Conservation (phyloP, 2,888 invertebrate genomes). For the Drosophila incognita region DNA sequence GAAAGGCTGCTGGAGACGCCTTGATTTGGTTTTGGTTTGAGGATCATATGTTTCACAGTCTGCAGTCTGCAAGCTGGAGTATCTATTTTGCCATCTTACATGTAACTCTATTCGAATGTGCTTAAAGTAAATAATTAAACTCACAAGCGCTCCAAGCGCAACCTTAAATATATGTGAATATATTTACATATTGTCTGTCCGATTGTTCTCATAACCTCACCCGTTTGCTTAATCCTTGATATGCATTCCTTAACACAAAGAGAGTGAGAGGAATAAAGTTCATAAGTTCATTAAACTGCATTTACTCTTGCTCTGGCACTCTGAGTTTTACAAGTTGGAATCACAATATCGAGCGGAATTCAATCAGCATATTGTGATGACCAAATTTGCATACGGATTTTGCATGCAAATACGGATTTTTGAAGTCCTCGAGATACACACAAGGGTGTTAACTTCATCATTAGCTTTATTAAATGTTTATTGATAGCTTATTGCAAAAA, state of each 20-base stretch:
- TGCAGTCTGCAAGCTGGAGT: slow-evolving; percentile 4
- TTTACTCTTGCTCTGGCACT: too few relatives aligned
- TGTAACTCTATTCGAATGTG: not conserved
- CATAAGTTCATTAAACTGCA: too few relatives aligned
- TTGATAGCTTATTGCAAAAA: slow-evolving; percentile 18
- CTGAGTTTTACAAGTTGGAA: too few relatives aligned
- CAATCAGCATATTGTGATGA: too few relatives aligned
- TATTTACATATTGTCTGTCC: slow-evolving; percentile 31
- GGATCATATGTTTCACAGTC: not conserved
- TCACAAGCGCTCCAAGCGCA: slow-evolving; percentile 28
- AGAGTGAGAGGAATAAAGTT: too few relatives aligned
- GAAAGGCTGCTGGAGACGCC: slow-evolving; percentile 81
- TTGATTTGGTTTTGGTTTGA: slow-evolving; percentile 11
- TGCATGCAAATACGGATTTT: slow-evolving; percentile 35
- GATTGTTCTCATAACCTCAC: slow-evolving; percentile 61
- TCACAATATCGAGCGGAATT: too few relatives aligned
- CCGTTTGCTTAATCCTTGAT: slow-evolving; percentile 47
- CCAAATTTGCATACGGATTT: slow-evolving; percentile 13
- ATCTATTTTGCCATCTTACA: slow-evolving; percentile 14
- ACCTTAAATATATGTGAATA: slow-evolving; percentile 41
- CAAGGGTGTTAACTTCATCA: slow-evolving; percentile 73
- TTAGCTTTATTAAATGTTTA: slow-evolving; percentile 53
- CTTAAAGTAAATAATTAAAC: slow-evolving; percentile 28
- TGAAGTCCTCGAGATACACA: slow-evolving; percentile 9
- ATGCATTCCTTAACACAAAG: slow-evolving; percentile 35